Evolutionary conservation across 2,797 vertebrate genomes (phyloP).

Genomic region (Rhinichthys osculus): DNA sequence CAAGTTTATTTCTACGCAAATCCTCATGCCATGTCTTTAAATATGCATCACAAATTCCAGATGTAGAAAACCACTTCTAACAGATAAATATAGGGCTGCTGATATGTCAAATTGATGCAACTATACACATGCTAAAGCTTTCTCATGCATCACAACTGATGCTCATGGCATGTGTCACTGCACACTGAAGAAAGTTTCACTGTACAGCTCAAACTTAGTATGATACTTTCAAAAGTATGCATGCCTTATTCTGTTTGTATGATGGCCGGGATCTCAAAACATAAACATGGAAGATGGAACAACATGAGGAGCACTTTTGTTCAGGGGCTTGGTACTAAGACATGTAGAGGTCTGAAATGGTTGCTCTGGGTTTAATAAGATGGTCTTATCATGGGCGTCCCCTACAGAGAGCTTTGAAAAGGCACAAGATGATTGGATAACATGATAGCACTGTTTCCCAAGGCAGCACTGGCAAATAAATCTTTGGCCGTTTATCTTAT

Average conservation of each 20-base stretch:
- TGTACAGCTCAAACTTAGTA: not conserved
- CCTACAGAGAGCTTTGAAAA: slow-evolving; percentile 34
- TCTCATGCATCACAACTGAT: not conserved
- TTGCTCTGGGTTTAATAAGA: slow-evolving; percentile 30
- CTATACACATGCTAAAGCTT: not conserved
- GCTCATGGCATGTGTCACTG: not conserved
- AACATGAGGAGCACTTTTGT: slow-evolving; percentile 6
- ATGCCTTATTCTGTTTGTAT: not conserved
- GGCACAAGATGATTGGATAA: slow-evolving; percentile 24
- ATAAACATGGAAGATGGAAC: not conserved
- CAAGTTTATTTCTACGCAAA: not conserved
- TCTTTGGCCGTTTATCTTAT: slow-evolving; percentile 39
- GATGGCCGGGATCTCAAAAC: not conserved
- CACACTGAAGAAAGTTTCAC: not conserved
- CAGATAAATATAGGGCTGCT: slow-evolving; percentile 21
- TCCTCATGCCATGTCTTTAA: slow-evolving; percentile 6
- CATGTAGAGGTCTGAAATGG: not conserved
- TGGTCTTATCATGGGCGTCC: slow-evolving; percentile 11
- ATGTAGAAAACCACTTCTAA: slow-evolving; percentile 13
- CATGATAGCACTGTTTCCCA: slow-evolving; percentile 3
- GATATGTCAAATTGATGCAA: slow-evolving; percentile 3
- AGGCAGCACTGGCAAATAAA: slow-evolving; percentile 32
- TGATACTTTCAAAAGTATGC: not conserved
- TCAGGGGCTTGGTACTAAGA: not conserved
- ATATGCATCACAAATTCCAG: slow-evolving; percentile 7